A percentile compares a stretch with the other conserved stretches of the same genome.
These are phyloP conservation scores for Myotis yumanensis DNA, from an alignment of 2,113 vertebrate genomes.

Conservation along the genomic window DNA sequence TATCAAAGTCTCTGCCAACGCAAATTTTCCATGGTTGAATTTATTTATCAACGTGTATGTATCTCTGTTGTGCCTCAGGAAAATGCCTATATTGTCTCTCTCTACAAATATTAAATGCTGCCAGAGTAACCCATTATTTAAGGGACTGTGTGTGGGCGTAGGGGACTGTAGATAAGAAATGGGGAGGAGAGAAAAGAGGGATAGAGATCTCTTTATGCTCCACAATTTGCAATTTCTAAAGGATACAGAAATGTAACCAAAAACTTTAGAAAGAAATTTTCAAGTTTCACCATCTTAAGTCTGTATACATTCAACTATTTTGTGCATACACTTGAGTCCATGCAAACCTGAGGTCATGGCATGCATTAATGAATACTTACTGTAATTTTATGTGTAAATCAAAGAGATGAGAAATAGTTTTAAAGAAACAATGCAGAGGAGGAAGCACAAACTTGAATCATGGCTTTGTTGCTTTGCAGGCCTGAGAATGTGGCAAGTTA, in stretches of 20 bases:
- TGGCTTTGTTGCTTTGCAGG: neutral
- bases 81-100: neutral
- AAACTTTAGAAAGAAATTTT: slow-evolving; percentile 3
- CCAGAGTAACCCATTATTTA: neutral
- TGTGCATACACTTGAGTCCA: neutral
- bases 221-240: slow-evolving; percentile 27
- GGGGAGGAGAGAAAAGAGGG: neutral
- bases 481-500: slow-evolving; percentile 7
- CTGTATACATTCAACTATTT: neutral
- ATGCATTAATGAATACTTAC: neutral
- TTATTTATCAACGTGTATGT: neutral
- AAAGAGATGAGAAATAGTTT: neutral
- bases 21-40: neutral
- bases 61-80: neutral
- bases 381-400: neutral
- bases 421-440: slow-evolving; percentile 18
- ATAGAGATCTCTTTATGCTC: neutral
- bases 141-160: neutral
- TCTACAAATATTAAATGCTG: neutral
- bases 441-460: slow-evolving; percentile 8
- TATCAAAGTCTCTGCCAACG: neutral
- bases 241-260: neutral
- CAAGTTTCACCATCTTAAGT: neutral
- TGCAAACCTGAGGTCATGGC: neutral
- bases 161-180: neutral